Conservation (phyloP, 2,888 invertebrate species). For the Molanna angustata region DNA sequence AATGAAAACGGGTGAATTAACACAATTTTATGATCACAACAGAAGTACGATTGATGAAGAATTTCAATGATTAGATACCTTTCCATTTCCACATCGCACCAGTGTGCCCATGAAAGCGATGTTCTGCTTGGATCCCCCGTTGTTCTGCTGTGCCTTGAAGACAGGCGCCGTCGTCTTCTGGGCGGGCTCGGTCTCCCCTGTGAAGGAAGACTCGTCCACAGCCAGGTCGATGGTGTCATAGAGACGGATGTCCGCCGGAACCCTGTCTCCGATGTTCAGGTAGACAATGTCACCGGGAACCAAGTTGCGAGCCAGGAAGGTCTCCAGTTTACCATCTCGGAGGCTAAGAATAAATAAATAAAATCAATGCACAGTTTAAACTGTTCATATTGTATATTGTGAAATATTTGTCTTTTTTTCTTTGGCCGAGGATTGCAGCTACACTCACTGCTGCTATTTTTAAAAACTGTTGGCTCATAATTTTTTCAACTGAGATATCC, state of each 20-base stretch:
- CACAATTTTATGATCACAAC: too few species aligned
- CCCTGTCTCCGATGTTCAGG: constrained; percentile 91
- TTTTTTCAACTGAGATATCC: too few species aligned
- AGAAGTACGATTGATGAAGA: too few species aligned
- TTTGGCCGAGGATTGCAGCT: too few species aligned
- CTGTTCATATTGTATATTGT: too few species aligned
- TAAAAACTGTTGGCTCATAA: too few species aligned
- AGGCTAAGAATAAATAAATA: constrained; percentile 54
- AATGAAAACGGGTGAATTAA: too few species aligned
- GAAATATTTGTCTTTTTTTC: too few species aligned
- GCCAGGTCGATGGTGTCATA: constrained; percentile 89
- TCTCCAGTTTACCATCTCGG: constrained; percentile 81
- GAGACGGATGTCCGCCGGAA: constrained; percentile 95
- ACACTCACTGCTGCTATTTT: too few species aligned
- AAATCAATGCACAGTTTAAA: too few species aligned
- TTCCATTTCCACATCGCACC: constrained; percentile 92
- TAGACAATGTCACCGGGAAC: constrained; percentile 97
- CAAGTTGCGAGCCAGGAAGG: constrained; percentile 90
- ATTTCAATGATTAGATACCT: too few species aligned
- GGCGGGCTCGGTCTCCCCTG: constrained; percentile 96
- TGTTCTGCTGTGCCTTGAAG: constrained; percentile 61
- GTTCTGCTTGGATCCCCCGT: constrained; percentile 73
- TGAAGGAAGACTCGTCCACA: constrained; percentile 98
- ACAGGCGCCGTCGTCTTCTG: constrained; percentile 69
- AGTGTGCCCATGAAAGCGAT: constrained; percentile 98